phyloP scores from a whole-genome alignment of 2,888 invertebrate species.

The Coremacera marginata region DNA sequence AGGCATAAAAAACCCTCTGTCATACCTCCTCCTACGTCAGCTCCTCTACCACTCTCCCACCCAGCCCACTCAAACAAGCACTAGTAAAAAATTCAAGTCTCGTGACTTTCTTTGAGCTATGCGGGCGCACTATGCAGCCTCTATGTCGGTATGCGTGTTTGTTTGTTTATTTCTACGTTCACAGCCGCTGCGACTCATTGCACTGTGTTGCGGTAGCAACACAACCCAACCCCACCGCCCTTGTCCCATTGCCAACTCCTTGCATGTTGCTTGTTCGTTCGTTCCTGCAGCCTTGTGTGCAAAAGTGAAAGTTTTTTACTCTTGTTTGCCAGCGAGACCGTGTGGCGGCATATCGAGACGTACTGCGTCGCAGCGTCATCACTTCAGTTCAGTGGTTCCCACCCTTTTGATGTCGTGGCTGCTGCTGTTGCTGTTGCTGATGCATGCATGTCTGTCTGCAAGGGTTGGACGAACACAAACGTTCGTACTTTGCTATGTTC shows the following conservation, averaged over 20 bases:
- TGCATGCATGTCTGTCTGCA: conserved; percentile 23
- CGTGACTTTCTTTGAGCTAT: neutral
- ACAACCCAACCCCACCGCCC: neutral
- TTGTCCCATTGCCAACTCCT: neutral
- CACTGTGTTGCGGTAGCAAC: conserved; percentile 18
- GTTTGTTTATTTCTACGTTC: neutral
- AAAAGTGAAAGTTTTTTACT: conserved; percentile 44
- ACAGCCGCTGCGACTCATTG: conserved; percentile 21
- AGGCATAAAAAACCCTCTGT: neutral
- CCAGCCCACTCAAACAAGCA: neutral
- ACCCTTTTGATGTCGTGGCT: conserved; percentile 12
- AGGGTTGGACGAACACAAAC: conserved; percentile 19
- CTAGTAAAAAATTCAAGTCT: conserved; percentile 3
- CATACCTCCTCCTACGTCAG: neutral
- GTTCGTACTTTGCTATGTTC: neutral
- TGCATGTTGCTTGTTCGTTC: neutral
- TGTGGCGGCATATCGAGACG: conserved; percentile 5
- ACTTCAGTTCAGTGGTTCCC: neutral
- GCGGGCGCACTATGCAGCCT: neutral
- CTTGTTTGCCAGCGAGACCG: conserved; percentile 24
- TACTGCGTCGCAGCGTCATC: neutral
- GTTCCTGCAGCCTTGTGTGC: neutral
- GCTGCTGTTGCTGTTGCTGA: neutral
- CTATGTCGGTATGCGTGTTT: neutral
- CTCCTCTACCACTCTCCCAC: neutral